These are phyloP conservation scores for Myrmophylax atrothorax DNA, from an alignment of 2,113 vertebrate species.

Conservation along the genomic window DNA sequence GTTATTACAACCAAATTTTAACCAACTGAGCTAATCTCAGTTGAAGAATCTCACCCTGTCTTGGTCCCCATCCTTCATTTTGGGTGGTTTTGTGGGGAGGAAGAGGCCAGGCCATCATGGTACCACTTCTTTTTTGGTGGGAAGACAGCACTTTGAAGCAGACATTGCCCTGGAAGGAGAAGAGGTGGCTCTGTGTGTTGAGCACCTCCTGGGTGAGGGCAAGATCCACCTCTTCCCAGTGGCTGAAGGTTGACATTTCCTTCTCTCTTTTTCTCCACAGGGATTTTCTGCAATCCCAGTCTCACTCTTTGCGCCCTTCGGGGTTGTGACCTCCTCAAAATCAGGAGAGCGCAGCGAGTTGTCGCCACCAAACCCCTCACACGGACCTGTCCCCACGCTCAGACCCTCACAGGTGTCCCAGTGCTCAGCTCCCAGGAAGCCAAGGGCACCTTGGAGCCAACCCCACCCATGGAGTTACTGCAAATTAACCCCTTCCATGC, in stretches of 20 bases:
- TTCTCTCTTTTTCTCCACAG: neutral
- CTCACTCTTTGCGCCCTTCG: neutral
- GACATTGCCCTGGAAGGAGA: neutral
- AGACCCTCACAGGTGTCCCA: neutral
- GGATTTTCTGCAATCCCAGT: neutral
- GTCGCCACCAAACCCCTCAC: neutral
- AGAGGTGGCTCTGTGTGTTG: neutral
- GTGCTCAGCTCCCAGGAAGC: neutral
- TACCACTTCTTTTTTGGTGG: neutral
- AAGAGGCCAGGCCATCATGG: neutral
- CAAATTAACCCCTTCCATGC: accelerated
- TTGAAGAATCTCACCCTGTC: neutral
- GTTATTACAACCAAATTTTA: too few species aligned
- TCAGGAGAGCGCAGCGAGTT: neutral
- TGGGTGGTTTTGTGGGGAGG: neutral
- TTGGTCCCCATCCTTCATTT: neutral
- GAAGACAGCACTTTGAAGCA: neutral
- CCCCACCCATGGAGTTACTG: neutral
- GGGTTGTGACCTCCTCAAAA: neutral
- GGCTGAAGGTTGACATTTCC: neutral
- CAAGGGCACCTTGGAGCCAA: neutral
- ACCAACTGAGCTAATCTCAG: neutral
- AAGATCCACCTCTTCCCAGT: neutral
- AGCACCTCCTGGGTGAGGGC: neutral
- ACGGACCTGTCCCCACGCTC: neutral